Percentiles rank a stretch among this genome's conserved stretches.
phyloP scores from a whole-genome alignment of 2,888 invertebrate genomes.

The Argynnis bischoffii region DNA sequence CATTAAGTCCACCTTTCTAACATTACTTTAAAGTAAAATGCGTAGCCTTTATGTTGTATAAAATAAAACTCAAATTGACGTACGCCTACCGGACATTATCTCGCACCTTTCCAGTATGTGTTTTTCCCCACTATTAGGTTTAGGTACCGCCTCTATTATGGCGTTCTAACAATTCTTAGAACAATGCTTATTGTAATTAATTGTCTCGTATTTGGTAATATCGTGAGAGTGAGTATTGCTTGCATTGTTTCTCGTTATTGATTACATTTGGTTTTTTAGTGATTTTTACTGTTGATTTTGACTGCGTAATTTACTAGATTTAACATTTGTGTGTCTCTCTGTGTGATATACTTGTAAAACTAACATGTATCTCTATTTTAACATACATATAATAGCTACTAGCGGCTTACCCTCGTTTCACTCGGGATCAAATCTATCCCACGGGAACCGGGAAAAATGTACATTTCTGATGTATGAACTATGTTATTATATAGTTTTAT shows the following conservation, averaged over 20 bases:
- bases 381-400: too few relatives aligned
- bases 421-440: too few relatives aligned
- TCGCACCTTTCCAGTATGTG: not conserved
- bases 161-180: not conserved
- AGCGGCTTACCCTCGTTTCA: too few relatives aligned
- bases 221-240: constrained; percentile 9
- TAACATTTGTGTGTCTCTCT: too few relatives aligned
- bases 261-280: not conserved
- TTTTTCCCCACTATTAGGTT: constrained; percentile 7
- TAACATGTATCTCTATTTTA: too few relatives aligned
- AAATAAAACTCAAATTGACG: constrained; percentile 1
- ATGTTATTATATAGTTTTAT: too few relatives aligned
- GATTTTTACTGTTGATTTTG: too few relatives aligned
- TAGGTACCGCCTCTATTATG: constrained; percentile 10
- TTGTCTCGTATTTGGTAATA: not conserved
- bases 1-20: constrained; percentile 20
- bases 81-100: not conserved
- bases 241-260: not conserved
- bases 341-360: too few relatives aligned
- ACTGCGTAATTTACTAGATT: too few relatives aligned
- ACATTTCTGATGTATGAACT: too few relatives aligned
- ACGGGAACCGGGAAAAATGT: too few relatives aligned
- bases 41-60: constrained; percentile 6
- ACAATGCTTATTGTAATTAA: constrained; percentile 16
- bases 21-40: not conserved